Conservation (phyloP, 2,113 vertebrate species). For the Anser cygnoides region DNA sequence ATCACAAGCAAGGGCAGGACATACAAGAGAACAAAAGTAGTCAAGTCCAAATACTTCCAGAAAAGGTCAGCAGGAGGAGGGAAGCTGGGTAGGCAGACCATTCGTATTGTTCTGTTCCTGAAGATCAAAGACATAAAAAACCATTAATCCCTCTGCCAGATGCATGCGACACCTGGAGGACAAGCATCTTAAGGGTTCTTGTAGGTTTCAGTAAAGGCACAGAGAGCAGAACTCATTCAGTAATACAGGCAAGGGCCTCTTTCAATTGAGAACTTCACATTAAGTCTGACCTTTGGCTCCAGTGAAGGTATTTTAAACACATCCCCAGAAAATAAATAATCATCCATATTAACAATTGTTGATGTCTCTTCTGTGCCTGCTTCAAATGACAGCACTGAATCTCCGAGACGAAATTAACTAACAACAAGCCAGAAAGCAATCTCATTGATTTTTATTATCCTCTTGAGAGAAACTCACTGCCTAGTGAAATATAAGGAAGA, state of each 20-base stretch:
- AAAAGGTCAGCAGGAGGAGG: conserved; percentile 80
- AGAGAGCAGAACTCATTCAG: not conserved
- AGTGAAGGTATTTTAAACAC: not conserved
- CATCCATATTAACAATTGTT: not conserved
- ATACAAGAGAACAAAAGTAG: conserved; percentile 80
- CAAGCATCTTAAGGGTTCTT: not conserved
- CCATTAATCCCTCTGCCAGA: not conserved
- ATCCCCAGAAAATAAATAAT: not conserved
- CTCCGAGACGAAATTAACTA: not conserved
- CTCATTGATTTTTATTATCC: not conserved
- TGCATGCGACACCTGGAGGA: not conserved
- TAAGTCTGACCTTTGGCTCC: not conserved
- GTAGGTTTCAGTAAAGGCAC: not conserved
- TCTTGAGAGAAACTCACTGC: not conserved
- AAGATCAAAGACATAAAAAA: conserved; percentile 24
- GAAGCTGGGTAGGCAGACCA: conserved; percentile 80
- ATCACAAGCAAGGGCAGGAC: conserved; percentile 80
- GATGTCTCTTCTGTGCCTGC: not conserved
- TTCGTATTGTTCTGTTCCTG: conserved; percentile 77
- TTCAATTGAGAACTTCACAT: not conserved
- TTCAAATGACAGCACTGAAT: not conserved
- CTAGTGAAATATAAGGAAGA: not conserved
- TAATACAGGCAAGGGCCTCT: not conserved
- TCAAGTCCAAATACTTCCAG: conserved; percentile 83
- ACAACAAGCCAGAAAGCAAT: not conserved